Percentiles rank a stretch among this genome's conserved stretches.
These are phyloP conservation scores for Lycophotia porphyrea DNA, from an alignment of 2,888 invertebrate genomes.

Conservation along the genomic window DNA sequence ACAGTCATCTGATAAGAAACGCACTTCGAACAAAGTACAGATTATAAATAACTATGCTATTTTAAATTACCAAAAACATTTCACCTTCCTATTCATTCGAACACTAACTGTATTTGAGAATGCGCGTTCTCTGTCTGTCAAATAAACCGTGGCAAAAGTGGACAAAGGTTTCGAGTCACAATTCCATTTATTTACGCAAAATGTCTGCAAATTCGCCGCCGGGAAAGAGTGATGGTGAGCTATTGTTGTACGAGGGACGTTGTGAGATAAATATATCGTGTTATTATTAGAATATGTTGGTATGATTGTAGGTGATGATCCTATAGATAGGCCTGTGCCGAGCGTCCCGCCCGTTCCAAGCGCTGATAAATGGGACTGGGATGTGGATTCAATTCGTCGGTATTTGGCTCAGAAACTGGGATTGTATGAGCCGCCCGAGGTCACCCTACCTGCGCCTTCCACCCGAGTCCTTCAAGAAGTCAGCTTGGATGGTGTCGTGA, in stretches of 20 bases:
- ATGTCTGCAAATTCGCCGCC: slow-evolving; percentile 88
- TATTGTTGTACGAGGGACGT: slow-evolving; percentile 20
- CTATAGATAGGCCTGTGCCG: slow-evolving; percentile 71
- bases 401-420: slow-evolving; percentile 92
- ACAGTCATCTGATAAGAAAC: slow-evolving; percentile 8
- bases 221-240: slow-evolving; percentile 85
- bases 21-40: slow-evolving; percentile 57
- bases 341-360: slow-evolving; percentile 72
- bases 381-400: slow-evolving; percentile 91
- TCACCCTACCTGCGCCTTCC: slow-evolving; percentile 71
- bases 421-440: slow-evolving; percentile 87
- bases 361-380: slow-evolving; percentile 78
- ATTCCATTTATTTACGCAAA: slow-evolving; percentile 81
- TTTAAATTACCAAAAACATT: neutral
- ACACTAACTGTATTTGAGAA: slow-evolving; percentile 75
- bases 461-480: slow-evolving; percentile 92
- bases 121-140: slow-evolving; percentile 82
- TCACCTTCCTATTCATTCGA: slow-evolving; percentile 20
- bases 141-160: slow-evolving; percentile 80
- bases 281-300: slow-evolving; percentile 51
- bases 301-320: slow-evolving; percentile 78
- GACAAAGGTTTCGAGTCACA: slow-evolving; percentile 84
- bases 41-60: slow-evolving; percentile 27
- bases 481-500: slow-evolving; percentile 93
- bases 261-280: slow-evolving; percentile 37